These are phyloP conservation scores for Phengaris alcon DNA, from an alignment of 2,888 invertebrate species.

Conservation along the genomic window DNA sequence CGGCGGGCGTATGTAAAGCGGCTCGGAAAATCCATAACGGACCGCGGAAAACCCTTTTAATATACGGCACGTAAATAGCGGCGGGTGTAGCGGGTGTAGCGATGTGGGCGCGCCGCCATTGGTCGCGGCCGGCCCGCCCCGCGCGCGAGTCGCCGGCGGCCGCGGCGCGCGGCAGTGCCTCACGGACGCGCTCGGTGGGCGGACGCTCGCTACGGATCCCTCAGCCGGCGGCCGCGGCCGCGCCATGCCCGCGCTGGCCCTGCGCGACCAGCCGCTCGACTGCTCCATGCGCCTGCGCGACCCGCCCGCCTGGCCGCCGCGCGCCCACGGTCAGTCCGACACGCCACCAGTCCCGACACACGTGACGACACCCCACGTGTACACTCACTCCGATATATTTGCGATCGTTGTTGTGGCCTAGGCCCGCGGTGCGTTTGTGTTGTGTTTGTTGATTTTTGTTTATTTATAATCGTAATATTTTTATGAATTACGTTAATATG, in stretches of 20 bases:
- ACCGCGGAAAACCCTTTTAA: constrained; percentile 79
- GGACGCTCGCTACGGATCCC: constrained; percentile 69
- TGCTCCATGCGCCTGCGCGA: constrained; percentile 83
- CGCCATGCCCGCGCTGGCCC: constrained; percentile 83
- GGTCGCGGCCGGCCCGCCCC: constrained; percentile 66
- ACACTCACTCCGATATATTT: constrained; percentile 31
- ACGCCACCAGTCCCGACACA: constrained; percentile 28
- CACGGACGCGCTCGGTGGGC: constrained; percentile 68
- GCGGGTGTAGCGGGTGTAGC: constrained; percentile 48
- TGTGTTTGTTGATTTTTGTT: constrained; percentile 36
- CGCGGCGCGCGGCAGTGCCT: constrained; percentile 68
- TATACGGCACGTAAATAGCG: constrained; percentile 78
- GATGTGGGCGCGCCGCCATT: constrained; percentile 50
- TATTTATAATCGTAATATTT: constrained; percentile 28
- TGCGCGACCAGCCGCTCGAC: constrained; percentile 84
- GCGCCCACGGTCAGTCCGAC: constrained; percentile 63
- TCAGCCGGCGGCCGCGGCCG: constrained; percentile 78
- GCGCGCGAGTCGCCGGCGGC: constrained; percentile 59
- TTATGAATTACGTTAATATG: constrained; percentile 29
- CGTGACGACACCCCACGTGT: constrained; percentile 28
- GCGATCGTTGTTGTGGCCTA: constrained; percentile 26
- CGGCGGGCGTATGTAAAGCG: constrained; percentile 63
- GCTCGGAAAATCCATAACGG: constrained; percentile 76
- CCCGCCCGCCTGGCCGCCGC: constrained; percentile 66
- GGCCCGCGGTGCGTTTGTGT: constrained; percentile 37